Percentiles rank a stretch among this genome's conserved stretches.
Conservation (phyloP, 2,888 invertebrate genomes). For the Morpho deidamia region DNA sequence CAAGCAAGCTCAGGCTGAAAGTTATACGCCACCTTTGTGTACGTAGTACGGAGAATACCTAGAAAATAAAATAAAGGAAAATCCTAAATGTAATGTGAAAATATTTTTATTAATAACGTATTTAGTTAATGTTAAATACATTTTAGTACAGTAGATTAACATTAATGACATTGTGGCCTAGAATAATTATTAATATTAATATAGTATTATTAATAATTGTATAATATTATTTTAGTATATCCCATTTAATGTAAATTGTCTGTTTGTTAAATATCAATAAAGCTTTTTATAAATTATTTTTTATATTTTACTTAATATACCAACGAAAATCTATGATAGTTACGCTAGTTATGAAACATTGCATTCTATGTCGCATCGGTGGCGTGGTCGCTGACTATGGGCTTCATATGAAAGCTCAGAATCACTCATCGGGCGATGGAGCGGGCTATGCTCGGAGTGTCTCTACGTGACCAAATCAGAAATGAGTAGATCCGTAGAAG, state of each 20-base stretch:
- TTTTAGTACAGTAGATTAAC: not conserved
- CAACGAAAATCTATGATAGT: not conserved
- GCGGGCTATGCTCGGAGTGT: too few relatives aligned
- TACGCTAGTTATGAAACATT: not conserved
- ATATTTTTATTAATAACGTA: not conserved
- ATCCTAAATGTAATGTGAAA: not conserved
- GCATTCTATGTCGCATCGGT: not conserved
- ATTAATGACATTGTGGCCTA: not conserved
- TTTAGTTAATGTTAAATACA: not conserved
- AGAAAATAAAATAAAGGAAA: too few relatives aligned
- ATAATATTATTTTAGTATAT: constrained; percentile 3
- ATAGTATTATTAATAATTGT: not conserved
- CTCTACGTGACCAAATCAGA: too few relatives aligned
- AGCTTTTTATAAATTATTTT: not conserved
- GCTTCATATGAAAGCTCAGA: too few relatives aligned
- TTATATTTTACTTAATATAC: not conserved
- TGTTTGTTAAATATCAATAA: constrained; percentile 4
- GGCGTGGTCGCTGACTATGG: too few relatives aligned
- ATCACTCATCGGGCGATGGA: too few relatives aligned
- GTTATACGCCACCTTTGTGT: too few relatives aligned
- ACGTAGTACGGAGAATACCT: too few relatives aligned
- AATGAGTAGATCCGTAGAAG: too few relatives aligned
- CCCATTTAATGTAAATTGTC: constrained; percentile 3
- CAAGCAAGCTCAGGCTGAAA: too few relatives aligned
- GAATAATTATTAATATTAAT: not conserved